phyloP scores from a whole-genome alignment of 2,797 vertebrate genomes.

The Gambelia wislizenii region DNA sequence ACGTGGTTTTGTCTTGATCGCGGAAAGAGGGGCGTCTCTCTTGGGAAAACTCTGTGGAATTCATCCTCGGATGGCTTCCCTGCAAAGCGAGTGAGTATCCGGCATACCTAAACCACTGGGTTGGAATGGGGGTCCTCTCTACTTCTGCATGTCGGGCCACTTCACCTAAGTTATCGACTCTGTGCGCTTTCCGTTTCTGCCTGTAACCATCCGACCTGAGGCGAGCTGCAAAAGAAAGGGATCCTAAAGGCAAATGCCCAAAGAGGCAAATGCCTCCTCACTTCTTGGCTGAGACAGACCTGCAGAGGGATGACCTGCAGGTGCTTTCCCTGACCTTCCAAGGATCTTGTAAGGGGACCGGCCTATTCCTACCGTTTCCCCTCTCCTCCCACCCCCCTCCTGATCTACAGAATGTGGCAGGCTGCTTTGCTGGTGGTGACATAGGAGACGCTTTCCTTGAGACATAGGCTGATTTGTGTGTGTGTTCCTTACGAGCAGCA shows the following conservation, averaged over 20 bases:
- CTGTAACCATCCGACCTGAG: neutral
- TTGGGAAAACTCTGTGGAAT: neutral
- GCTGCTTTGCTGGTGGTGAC: conserved; percentile 33
- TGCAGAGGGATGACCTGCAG: conserved; percentile 7
- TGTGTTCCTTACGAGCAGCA: conserved; percentile 9
- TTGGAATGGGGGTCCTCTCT: neutral
- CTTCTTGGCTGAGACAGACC: conserved; percentile 27
- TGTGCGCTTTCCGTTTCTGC: neutral
- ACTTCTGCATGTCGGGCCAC: neutral
- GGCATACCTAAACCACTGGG: too few species aligned
- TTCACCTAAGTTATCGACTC: neutral
- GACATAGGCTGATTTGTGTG: neutral
- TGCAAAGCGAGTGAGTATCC: accelerated
- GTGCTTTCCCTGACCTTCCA: neutral
- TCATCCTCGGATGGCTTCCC: accelerated
- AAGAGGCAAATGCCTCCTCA: neutral
- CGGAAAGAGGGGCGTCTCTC: neutral
- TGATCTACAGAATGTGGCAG: neutral
- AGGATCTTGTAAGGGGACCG: neutral
- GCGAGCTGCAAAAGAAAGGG: neutral
- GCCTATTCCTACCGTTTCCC: neutral
- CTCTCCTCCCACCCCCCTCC: neutral
- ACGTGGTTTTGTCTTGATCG: conserved; percentile 18
- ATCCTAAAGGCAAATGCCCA: neutral
- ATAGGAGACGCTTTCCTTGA: conserved; percentile 38